These are phyloP conservation scores for Ceratina calcarata DNA, from an alignment of 1,140 invertebrate species.

Conservation along the genomic window DNA sequence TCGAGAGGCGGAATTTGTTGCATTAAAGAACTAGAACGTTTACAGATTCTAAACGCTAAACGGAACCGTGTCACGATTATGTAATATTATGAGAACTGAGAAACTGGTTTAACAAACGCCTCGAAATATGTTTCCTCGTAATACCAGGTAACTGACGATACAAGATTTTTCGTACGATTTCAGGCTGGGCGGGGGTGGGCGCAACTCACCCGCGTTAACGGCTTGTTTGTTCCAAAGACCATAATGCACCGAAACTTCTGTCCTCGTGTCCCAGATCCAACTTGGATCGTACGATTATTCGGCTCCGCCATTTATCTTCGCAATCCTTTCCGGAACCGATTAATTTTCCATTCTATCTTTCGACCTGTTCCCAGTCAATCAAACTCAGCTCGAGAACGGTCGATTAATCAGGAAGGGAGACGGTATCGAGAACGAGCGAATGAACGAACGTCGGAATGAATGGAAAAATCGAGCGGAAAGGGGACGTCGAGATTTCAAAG, in stretches of 20 bases:
- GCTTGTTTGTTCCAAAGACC: background rate
- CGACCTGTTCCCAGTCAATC: background rate
- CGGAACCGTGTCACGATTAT: too few relatives aligned
- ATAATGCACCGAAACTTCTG: background rate
- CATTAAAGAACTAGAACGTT: too few relatives aligned
- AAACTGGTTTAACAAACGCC: too few relatives aligned
- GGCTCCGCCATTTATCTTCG: background rate
- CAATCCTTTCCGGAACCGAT: background rate
- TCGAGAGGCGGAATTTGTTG: too few relatives aligned
- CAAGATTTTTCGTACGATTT: too few relatives aligned
- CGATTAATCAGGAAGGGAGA: background rate
- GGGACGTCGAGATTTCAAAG: conserved; percentile 1
- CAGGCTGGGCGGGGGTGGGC: too few relatives aligned
- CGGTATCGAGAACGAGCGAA: too few relatives aligned
- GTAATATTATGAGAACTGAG: too few relatives aligned
- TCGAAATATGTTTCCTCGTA: too few relatives aligned
- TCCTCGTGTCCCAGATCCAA: background rate
- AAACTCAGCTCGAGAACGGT: background rate
- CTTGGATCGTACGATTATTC: background rate
- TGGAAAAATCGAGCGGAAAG: background rate
- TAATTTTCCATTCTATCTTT: conserved; percentile 5
- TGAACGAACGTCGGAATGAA: background rate
- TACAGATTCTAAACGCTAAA: too few relatives aligned
- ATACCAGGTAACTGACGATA: too few relatives aligned
- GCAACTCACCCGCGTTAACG: too few relatives aligned